Base-by-base conservation (phyloP, 2,113 vertebrate genomes). In the Semnornis frantzii region DNA sequence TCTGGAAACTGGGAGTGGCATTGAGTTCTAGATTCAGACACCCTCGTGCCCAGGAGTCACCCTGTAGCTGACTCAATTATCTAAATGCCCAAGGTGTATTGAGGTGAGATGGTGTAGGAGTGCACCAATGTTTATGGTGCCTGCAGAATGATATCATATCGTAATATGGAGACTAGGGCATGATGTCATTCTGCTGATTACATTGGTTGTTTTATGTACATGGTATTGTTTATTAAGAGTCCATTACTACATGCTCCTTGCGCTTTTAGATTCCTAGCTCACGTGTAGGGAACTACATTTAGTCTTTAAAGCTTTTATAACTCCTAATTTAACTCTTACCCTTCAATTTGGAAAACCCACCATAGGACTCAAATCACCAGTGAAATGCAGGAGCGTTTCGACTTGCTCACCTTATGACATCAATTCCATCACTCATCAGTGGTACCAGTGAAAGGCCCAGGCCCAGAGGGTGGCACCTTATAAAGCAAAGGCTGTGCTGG, bases 221-320 rank as follows among this genome's bases (percentile, higher is more conserved):
- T 16, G 23, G 18, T 48, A 6, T 48, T 28, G 10, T 4, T 63
- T 80, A 34, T 33, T 64, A 65, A 8, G 48, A 76, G 10, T 14
- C 64, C 11, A 2, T 39, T 31, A 18, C 33, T 3, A 2, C 7
- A 0, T 4, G 23, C 12, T 21, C 52, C 76, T 59, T 30, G 24
- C 52, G 62, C 28, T 6, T 54, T 15, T 19, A 21, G 42, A 27
- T 17, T 24, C 42, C 27, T 54, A 54, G 2, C 24, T 81, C 0
- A 0, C 12, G 2, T 9, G 6, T 55, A 54, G 37, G 34, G 17
- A 65, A 7, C 31, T 62, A 0, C 4, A 1, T 58, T 27, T 42
- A 24, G 21, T 31, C 25, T 42, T 77, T 73, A 44, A 73, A 71
- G 28, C 15, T 34, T 39, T 39, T 34, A 1, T 59, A 82, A 39